A percentile compares a stretch with the other conserved stretches of the same genome.
Conservation (phyloP, 2,113 vertebrate species). For the Cnemophilus loriae region DNA sequence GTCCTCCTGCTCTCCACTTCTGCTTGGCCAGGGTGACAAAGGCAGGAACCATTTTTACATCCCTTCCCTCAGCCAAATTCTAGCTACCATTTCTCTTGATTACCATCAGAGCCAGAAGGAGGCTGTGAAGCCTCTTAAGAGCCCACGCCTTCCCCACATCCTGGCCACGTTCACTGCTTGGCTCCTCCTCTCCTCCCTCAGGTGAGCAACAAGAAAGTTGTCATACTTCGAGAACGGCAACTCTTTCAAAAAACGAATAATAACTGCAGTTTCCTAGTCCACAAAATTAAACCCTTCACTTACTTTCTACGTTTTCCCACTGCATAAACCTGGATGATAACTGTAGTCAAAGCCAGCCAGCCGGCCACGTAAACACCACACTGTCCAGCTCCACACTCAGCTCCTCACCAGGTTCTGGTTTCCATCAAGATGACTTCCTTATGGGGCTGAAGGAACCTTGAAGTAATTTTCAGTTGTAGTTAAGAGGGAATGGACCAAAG, state of each 20-base stretch:
- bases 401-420: background rate
- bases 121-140: background rate
- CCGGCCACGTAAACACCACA: background rate
- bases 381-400: background rate
- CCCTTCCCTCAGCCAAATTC: background rate
- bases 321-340: fast-evolving
- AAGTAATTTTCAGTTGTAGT: background rate
- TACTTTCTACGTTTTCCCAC: background rate
- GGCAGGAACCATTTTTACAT: background rate
- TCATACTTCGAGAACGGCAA: background rate
- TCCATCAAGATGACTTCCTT: background rate
- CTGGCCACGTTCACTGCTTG: background rate
- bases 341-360: background rate
- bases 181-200: background rate
- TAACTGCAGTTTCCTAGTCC: background rate
- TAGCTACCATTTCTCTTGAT: background rate
- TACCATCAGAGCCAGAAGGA: background rate
- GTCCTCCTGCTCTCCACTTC: background rate
- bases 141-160: background rate
- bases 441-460: background rate
- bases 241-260: background rate
- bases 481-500: background rate
- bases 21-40: background rate
- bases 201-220: background rate
- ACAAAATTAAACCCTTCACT: background rate